Evolutionary conservation across 2,113 vertebrate species (phyloP).

Genomic region (Oplegnathus fasciatus): DNA sequence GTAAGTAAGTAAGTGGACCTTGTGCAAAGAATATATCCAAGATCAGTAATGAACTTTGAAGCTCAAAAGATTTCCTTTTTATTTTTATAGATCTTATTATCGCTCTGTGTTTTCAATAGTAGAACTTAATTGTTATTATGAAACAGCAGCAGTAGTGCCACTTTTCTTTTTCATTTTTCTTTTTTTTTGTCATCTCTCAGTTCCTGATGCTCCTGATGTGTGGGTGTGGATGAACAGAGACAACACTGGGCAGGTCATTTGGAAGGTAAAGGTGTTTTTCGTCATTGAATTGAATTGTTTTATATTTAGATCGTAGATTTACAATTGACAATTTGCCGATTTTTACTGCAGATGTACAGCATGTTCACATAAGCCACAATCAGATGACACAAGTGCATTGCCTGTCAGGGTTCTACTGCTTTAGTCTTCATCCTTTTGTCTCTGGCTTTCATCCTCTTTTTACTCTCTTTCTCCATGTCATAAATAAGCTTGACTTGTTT

Average conservation of each 20-base stretch:
- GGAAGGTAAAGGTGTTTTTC: slow-evolving; percentile 85
- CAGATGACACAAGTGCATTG: not conserved
- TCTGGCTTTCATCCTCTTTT: not conserved
- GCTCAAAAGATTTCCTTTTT: not conserved
- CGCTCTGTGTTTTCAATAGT: not conserved
- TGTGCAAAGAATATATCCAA: not conserved
- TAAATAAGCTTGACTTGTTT: not conserved
- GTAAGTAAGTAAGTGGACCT: not conserved
- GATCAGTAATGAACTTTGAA: not conserved
- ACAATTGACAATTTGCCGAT: not conserved
- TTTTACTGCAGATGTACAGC: not conserved
- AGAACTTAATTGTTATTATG: not conserved
- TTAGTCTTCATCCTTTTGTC: not conserved
- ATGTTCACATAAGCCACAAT: not conserved
- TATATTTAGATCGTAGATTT: not conserved
- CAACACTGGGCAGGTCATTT: slow-evolving; percentile 72
- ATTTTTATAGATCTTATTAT: not conserved
- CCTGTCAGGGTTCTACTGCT: not conserved
- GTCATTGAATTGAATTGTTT: slow-evolving; percentile 16
- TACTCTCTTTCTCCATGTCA: slow-evolving; percentile 3
- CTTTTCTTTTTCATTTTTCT: not conserved
- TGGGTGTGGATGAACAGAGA: slow-evolving; percentile 80
- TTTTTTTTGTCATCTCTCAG: slow-evolving; percentile 60
- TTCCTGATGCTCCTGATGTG: slow-evolving; percentile 78
- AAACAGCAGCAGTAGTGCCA: not conserved